Conservation (phyloP, 2,113 vertebrate genomes). For the Etheostoma spectabile region DNA sequence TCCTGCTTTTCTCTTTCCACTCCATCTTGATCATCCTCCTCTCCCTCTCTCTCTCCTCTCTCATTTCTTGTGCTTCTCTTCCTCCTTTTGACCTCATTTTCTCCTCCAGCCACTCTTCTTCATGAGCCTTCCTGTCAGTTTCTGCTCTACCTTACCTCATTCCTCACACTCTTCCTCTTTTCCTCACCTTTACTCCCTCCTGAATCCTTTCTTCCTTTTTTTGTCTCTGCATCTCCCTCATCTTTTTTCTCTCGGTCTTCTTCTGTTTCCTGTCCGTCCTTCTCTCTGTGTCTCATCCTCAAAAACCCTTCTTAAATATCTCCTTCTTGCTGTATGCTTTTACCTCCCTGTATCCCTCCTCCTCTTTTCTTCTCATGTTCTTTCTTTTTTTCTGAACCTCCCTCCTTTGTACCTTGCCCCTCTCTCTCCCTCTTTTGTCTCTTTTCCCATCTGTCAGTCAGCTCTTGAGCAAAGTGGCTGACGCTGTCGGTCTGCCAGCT, state of each 20-base stretch:
- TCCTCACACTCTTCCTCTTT: neutral
- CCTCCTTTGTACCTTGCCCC: neutral
- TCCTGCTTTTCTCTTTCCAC: neutral
- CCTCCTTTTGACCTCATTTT: neutral
- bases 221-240: neutral
- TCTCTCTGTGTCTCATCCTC: neutral
- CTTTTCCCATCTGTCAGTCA: constrained; percentile 51
- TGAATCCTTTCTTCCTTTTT: neutral
- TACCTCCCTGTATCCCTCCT: neutral
- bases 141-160: neutral
- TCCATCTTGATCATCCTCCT: neutral
- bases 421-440: neutral
- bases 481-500: constrained; percentile 44
- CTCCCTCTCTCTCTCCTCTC: neutral
- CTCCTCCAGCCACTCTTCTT: neutral
- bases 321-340: neutral
- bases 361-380: neutral
- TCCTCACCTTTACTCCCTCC: neutral
- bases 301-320: neutral
- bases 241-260: neutral
- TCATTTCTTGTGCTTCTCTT: neutral
- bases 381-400: neutral
- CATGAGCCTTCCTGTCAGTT: neutral
- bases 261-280: neutral
- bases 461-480: constrained; percentile 45